Conservation (phyloP, 2,888 invertebrate genomes). For the Taphrorychus bicolor region DNA sequence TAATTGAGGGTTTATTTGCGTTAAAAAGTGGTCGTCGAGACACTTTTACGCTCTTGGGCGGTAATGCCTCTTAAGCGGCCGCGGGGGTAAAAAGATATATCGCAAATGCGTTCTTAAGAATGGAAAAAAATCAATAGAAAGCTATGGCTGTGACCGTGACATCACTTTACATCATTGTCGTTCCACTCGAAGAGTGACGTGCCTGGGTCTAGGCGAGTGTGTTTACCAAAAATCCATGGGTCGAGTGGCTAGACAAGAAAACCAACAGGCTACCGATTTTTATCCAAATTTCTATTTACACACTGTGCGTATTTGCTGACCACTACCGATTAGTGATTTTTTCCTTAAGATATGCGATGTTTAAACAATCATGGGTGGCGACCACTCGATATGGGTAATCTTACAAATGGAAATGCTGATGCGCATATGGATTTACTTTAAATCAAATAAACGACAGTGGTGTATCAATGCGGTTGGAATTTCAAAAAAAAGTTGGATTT, state of each 20-base stretch:
- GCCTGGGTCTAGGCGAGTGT: neutral
- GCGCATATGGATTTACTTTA: neutral
- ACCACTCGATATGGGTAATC: neutral
- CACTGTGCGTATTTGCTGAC: conserved; percentile 35
- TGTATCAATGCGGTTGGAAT: neutral
- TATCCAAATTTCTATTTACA: conserved; percentile 44
- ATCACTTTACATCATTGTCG: neutral
- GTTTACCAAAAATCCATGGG: conserved; percentile 18
- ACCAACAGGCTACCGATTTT: conserved; percentile 47
- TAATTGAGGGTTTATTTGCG: conserved; percentile 41
- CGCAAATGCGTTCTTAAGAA: neutral
- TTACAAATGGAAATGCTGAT: neutral
- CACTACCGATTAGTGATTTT: conserved; percentile 44
- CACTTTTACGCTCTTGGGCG: conserved; percentile 15
- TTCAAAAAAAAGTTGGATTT: neutral
- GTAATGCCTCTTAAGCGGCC: conserved; percentile 19
- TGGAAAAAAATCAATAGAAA: neutral
- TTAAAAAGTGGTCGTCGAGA: conserved; percentile 41
- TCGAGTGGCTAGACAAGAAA: conserved; percentile 34
- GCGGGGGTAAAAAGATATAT: neutral
- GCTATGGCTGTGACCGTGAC: neutral
- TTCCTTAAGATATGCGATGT: conserved; percentile 40
- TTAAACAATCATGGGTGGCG: conserved; percentile 40
- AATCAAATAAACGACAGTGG: neutral
- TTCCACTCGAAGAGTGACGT: neutral